phyloP scores from a whole-genome alignment of 2,797 vertebrate genomes.

The Erpetoichthys calabaricus region DNA sequence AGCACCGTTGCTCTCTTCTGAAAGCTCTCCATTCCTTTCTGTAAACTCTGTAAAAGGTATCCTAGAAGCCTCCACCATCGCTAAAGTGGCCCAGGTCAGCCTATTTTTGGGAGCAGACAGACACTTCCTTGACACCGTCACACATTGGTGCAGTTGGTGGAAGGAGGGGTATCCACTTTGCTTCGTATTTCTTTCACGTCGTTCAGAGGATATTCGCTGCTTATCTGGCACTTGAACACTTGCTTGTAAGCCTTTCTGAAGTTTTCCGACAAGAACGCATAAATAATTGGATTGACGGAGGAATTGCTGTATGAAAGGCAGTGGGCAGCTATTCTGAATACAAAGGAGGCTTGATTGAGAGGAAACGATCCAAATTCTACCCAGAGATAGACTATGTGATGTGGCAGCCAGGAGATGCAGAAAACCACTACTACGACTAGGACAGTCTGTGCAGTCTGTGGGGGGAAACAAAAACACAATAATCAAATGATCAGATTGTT shows the following conservation, averaged over 20 bases:
- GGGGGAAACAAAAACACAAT: slow-evolving; percentile 12
- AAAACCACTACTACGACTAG: slow-evolving; percentile 95
- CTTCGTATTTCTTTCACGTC: slow-evolving; percentile 67
- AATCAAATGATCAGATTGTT: background rate
- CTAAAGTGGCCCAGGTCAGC: too few species aligned
- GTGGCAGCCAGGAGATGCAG: slow-evolving; percentile 91
- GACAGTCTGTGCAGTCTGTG: slow-evolving; percentile 87
- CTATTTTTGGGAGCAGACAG: too few species aligned
- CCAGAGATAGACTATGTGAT: slow-evolving; percentile 87
- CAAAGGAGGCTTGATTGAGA: slow-evolving; percentile 82
- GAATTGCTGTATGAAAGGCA: slow-evolving; percentile 97
- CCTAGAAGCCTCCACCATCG: too few species aligned
- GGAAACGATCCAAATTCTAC: slow-evolving; percentile 88
- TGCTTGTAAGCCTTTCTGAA: slow-evolving; percentile 93
- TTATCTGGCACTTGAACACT: slow-evolving; percentile 73
- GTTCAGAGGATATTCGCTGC: slow-evolving; percentile 42
- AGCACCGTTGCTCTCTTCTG: too few species aligned
- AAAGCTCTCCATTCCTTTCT: too few species aligned
- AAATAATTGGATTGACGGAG: slow-evolving; percentile 93
- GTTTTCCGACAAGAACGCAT: slow-evolving; percentile 92
- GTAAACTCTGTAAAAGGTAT: too few species aligned
- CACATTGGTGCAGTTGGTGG: slow-evolving; percentile 83
- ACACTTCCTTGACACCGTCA: slow-evolving; percentile 33
- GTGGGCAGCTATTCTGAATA: slow-evolving; percentile 76
- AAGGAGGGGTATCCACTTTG: slow-evolving; percentile 67